These are phyloP conservation scores for Caenorhabditis auriculariae DNA, from an alignment of 2,888 invertebrate genomes.

Conservation along the genomic window DNA sequence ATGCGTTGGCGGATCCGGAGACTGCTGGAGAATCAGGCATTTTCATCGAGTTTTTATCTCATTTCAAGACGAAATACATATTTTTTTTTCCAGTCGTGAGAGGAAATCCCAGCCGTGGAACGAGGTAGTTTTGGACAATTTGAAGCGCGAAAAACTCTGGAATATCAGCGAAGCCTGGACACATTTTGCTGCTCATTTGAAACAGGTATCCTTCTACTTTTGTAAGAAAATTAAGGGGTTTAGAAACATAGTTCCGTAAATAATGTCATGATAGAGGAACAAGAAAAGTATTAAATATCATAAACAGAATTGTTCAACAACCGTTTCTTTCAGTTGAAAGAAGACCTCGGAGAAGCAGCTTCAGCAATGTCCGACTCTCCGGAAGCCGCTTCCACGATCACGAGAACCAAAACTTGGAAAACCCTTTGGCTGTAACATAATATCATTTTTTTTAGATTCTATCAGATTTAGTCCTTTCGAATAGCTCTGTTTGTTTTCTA, in stretches of 20 bases:
- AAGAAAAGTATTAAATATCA: too few relatives aligned
- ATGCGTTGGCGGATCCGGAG: slow-evolving; percentile 54
- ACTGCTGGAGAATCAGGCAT: slow-evolving; percentile 39
- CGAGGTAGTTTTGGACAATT: slow-evolving; percentile 40
- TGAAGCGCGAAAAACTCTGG: slow-evolving; percentile 50
- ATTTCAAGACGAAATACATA: neutral
- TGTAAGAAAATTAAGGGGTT: too few relatives aligned
- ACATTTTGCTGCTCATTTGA: slow-evolving; percentile 24
- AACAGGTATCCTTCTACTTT: slow-evolving; percentile 5
- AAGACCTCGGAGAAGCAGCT: slow-evolving; percentile 35
- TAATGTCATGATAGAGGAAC: too few relatives aligned
- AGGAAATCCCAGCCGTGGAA: slow-evolving; percentile 46
- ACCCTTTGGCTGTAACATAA: slow-evolving; percentile 30
- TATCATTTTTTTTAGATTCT: slow-evolving; percentile 3
- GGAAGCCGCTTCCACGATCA: neutral
- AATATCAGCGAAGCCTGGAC: slow-evolving; percentile 41
- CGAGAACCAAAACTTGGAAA: slow-evolving; percentile 30
- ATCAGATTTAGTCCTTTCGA: neutral
- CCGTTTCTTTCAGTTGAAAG: slow-evolving; percentile 23
- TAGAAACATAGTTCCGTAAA: too few relatives aligned
- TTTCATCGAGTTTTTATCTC: slow-evolving; percentile 48
- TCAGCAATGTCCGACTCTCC: slow-evolving; percentile 5
- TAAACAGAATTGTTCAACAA: too few relatives aligned
- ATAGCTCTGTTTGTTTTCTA: slow-evolving; percentile 1
- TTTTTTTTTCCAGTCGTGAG: slow-evolving; percentile 48